Evolutionary conservation across 2,113 vertebrate species (phyloP).

Genomic region (Dryoscopus gambensis): DNA sequence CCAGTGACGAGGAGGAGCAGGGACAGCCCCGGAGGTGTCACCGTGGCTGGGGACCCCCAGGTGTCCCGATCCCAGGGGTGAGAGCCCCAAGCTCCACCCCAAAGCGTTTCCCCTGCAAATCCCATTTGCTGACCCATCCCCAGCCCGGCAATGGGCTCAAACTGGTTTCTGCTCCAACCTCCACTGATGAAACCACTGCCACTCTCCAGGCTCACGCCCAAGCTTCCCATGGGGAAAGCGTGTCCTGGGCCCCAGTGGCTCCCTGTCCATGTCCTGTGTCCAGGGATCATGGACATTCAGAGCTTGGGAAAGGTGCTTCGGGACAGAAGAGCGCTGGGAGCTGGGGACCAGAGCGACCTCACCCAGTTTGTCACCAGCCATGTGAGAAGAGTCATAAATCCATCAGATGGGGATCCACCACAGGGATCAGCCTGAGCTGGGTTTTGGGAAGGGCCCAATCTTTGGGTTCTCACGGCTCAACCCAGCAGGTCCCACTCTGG

Average conservation of each 20-base stretch:
- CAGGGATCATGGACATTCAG: fast-evolving
- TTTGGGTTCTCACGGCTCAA: not conserved
- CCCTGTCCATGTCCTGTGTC: fast-evolving
- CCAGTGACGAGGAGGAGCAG: not conserved
- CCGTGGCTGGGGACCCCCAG: fast-evolving
- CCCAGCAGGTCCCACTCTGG: not conserved
- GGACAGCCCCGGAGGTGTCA: fast-evolving
- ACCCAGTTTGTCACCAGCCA: not conserved
- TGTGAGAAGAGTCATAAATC: not conserved
- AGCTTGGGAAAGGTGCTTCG: not conserved
- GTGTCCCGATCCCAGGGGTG: not conserved
- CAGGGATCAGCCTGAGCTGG: not conserved
- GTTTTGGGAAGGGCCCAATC: not conserved
- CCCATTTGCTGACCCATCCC: not conserved
- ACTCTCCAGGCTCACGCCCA: not conserved
- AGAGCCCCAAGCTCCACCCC: not conserved
- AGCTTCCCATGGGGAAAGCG: fast-evolving
- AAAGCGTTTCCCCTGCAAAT: fast-evolving
- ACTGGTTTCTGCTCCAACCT: not conserved
- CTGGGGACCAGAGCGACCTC: not conserved
- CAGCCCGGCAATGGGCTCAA: fast-evolving
- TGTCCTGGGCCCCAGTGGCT: not conserved
- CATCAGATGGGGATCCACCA: not conserved
- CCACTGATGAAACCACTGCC: not conserved
- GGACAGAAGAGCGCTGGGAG: fast-evolving